Evolutionary conservation across 2,888 invertebrate genomes (phyloP), one percentile per base, ranked within the genome.

Genomic region (Temnothorax rugatulus): DNA sequence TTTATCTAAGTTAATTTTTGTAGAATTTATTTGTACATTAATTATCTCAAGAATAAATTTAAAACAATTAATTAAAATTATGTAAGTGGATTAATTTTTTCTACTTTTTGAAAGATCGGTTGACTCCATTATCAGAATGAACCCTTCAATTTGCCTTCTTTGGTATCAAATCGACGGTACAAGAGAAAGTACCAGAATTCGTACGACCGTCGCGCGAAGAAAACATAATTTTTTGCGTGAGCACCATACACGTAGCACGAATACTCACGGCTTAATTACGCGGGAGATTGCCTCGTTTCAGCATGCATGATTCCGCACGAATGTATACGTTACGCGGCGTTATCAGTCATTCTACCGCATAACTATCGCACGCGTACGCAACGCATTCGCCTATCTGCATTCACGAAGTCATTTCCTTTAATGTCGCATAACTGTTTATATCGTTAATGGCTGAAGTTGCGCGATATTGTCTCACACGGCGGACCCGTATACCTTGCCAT

Each of bases 281-380:
- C 44, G 68, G 64, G 71, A 84, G 75, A 87, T 88, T 82, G 68
- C 59, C 38, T 59, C 61, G 61, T 50, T 66, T 47, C 29, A 75
- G n/a, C 63, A 85, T 66, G 75, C 88, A 68, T 82, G 77, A 71
- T 52, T 47, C 74, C 61, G 61, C 77, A 50, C 82, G 69, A 61
- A 66, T 41, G 71, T 77, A 50, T 44, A 66, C 15, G 73, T 73
- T 73, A 71, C 71, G 84, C 81, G 63, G 34, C 29, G 81, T 87
- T 89, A 87, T 87, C 83, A 86, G 86, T 69, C 84, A 71, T 82
- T 76, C 61, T 13, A 63, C 11, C 44, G 64, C 59, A 75, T 76
- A 82, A 81, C 86, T 79, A 81, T 79, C 34, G 47, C 82, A 52
- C 61, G 71, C 87, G 61, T 75, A 57, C 79, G 38, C 47, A 41